Conservation (phyloP, 2,797 vertebrate genomes). For the Chloroceryle amazona region DNA sequence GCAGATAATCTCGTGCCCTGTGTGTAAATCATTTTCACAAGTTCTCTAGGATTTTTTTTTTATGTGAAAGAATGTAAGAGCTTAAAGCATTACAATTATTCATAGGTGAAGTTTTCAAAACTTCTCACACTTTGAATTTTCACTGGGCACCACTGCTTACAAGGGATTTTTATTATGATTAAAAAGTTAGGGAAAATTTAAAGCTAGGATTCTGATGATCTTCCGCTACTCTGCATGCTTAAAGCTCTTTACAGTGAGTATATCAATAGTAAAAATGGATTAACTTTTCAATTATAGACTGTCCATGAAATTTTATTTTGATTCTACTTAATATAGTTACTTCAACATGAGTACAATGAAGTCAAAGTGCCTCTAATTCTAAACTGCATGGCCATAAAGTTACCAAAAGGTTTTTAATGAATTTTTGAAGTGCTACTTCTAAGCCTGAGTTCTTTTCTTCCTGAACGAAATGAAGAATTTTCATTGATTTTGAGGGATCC, state of each 20-base stretch:
- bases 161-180: not conserved
- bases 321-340: not conserved
- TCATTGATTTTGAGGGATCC: not conserved
- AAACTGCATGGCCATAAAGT: not conserved
- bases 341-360: not conserved
- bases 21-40: not conserved
- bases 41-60: not conserved
- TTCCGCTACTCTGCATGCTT: not conserved
- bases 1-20: not conserved
- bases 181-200: not conserved
- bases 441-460: not conserved
- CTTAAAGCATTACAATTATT: not conserved
- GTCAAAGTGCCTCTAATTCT: not conserved
- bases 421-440: not conserved
- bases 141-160: not conserved
- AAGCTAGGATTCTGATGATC: not conserved
- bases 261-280: conserved; percentile 17
- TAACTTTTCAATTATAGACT: not conserved
- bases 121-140: not conserved
- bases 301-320: not conserved
- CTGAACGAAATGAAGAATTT: not conserved
- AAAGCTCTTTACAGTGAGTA: not conserved
- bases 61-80: not conserved
- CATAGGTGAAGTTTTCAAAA: not conserved
- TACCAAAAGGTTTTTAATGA: not conserved